phyloP scores from a whole-genome alignment of 2,797 vertebrate genomes.

The Apogon hyalosoma region DNA sequence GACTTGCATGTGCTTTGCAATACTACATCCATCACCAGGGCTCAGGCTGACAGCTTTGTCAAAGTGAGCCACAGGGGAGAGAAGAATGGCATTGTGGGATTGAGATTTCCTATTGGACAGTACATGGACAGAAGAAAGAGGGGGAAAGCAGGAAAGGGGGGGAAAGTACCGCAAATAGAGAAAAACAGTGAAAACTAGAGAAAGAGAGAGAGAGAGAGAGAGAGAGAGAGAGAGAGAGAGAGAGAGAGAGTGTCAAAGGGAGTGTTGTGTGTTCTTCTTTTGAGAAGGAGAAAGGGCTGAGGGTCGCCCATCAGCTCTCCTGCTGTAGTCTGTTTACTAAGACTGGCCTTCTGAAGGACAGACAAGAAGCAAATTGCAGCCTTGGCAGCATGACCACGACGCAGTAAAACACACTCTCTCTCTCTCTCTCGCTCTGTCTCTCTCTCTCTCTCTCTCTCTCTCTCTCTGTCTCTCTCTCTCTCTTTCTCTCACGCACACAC shows the following conservation, averaged over 20 bases:
- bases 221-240: slow-evolving; percentile 13
- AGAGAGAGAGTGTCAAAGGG: neutral
- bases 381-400: slow-evolving; percentile 68
- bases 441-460: too few species aligned
- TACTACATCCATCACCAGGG: slow-evolving; percentile 68
- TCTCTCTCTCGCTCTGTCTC: too few species aligned
- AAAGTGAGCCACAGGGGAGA: slow-evolving; percentile 73
- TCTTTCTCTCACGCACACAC: neutral
- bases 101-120: slow-evolving; percentile 75
- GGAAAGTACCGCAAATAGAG: slow-evolving; percentile 8
- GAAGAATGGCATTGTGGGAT: slow-evolving; percentile 73
- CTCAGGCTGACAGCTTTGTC: slow-evolving; percentile 76
- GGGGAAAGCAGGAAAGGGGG: slow-evolving; percentile 18
- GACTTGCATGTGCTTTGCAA: slow-evolving; percentile 47
- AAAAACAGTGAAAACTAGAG: neutral
- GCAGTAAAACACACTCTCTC: slow-evolving; percentile 39
- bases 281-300: slow-evolving; percentile 40
- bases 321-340: slow-evolving; percentile 69
- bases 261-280: slow-evolving; percentile 13
- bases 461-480: too few species aligned
- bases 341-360: slow-evolving; percentile 71
- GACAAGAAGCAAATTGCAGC: slow-evolving; percentile 80
- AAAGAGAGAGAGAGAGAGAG: slow-evolving; percentile 13
- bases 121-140: slow-evolving; percentile 51
- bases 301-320: slow-evolving; percentile 66